Percentiles rank a stretch among this genome's conserved stretches.
phyloP scores from a whole-genome alignment of 2,888 invertebrate species.

The Cheilosia impressa region DNA sequence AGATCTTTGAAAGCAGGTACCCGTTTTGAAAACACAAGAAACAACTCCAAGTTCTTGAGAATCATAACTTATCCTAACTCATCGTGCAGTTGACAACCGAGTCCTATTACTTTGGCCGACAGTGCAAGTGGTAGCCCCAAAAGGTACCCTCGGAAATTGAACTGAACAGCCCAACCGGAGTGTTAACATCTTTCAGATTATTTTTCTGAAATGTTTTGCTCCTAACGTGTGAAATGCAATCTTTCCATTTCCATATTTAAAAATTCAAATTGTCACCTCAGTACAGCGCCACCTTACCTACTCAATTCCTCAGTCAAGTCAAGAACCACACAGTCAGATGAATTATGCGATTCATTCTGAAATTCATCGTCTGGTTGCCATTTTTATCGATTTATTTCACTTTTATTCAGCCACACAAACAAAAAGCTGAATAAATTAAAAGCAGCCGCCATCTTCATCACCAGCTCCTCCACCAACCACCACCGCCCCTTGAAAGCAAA shows the following conservation, averaged over 20 bases:
- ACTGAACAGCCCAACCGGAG: no score
- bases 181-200: no score
- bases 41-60: no score
- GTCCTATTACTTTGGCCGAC: no score
- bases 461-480: constrained; percentile 51
- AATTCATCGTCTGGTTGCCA: constrained; percentile 38
- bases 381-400: constrained; percentile 68
- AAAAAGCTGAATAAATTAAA: constrained; percentile 54
- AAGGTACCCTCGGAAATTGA: no score
- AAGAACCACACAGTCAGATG: constrained; percentile 30
- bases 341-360: constrained; percentile 21
- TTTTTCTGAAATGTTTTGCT: no score
- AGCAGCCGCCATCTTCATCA: constrained; percentile 59
- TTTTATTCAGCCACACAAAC: constrained; percentile 45
- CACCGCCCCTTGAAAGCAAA: constrained; percentile 49
- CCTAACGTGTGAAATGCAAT: no score
- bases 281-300: constrained; percentile 31
- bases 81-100: no score
- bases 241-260: not conserved
- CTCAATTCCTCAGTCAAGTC: not conserved
- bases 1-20: no score
- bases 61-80: no score
- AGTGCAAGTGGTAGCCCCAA: no score
- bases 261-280: constrained; percentile 5
- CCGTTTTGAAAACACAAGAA: no score